Base-by-base conservation (phyloP, 92 coral and sea anemone species). In the Bergia sp. region DNA sequence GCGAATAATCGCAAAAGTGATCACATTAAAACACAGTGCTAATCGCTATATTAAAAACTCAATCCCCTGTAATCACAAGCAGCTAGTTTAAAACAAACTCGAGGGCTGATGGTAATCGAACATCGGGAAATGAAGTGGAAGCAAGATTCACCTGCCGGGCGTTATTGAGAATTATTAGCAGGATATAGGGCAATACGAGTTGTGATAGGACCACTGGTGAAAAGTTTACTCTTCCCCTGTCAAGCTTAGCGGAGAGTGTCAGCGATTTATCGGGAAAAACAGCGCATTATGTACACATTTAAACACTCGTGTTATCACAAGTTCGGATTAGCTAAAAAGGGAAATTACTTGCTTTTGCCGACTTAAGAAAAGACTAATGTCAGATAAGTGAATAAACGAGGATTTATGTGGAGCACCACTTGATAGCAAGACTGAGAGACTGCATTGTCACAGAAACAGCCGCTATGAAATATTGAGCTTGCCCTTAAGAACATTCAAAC, bases 11-110 rank as follows among this genome's bases (percentile, higher is more conserved):
- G 71, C 76, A 79, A 86, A 89, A 73, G 82, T 47, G 94, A 85
- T 89, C 87, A 77, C 93, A 77, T 75, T 76, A 85, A 91, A 88
- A 91, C 86, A 88, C 78, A 61, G 90, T 67, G 89, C 85, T 88
- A 85, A 91, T 88, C 84, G 81, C 82, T 72, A 71, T 84, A 89
- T 84, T 85, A 88, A 91, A 88, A 91, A 71, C 87, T 84, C 87
- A 72, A 84, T 71, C 65, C 79, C 65, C 64, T 38, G 67, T 69
- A 29, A 69, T 50, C 87, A 71, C 43, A 71, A 72, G 13, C 87
- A 7, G 64, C 57, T 66, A 72, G 87, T 23, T 66, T 84, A 44
- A 84, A 84, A 84, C 79, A 84, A 84, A 84, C 87, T 84, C 44
- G 69, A 67, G 36, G 20, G 43, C 77, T 47, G 37, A 84, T 45